Percentiles rank a stretch among this genome's conserved stretches.
Conservation (phyloP, 2,888 invertebrate species). For the Drosophila fungiperda region DNA sequence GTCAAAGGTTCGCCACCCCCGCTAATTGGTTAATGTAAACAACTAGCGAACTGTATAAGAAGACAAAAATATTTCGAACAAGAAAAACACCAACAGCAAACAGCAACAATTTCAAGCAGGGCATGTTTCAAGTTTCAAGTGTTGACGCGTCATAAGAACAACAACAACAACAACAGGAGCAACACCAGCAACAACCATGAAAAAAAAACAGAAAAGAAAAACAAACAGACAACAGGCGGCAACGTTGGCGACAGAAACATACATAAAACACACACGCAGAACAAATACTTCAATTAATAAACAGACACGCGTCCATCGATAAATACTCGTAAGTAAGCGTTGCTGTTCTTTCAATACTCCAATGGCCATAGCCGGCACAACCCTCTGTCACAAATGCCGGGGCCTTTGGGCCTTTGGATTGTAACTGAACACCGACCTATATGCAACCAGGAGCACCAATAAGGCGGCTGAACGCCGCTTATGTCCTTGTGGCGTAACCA, state of each 20-base stretch:
- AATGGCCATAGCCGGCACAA: slow-evolving; percentile 29
- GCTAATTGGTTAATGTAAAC: slow-evolving; percentile 82
- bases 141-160: slow-evolving; percentile 71
- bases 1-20: slow-evolving; percentile 75
- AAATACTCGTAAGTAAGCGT: slow-evolving; percentile 58
- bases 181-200: slow-evolving; percentile 32
- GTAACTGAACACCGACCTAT: slow-evolving; percentile 54
- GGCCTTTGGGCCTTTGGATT: slow-evolving; percentile 29
- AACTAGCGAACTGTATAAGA: slow-evolving; percentile 48
- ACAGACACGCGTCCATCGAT: slow-evolving; percentile 80
- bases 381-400: slow-evolving; percentile 39
- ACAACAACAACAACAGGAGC: slow-evolving; percentile 44
- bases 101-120: slow-evolving; percentile 23
- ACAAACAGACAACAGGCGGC: slow-evolving; percentile 60
- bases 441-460: slow-evolving; percentile 25
- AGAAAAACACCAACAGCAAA: slow-evolving; percentile 23
- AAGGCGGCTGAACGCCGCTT: slow-evolving; percentile 38
- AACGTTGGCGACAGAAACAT: slow-evolving; percentile 21
- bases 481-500: slow-evolving; percentile 49
- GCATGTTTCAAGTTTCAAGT: slow-evolving; percentile 78
- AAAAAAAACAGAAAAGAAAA: slow-evolving; percentile 38
- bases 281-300: slow-evolving; percentile 82
- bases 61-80: slow-evolving; percentile 43
- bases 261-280: slow-evolving; percentile 48
- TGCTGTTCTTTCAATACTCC: slow-evolving; percentile 35